These are phyloP conservation scores for Climacteris rufus DNA, from an alignment of 2,113 vertebrate genomes.

Conservation along the genomic window DNA sequence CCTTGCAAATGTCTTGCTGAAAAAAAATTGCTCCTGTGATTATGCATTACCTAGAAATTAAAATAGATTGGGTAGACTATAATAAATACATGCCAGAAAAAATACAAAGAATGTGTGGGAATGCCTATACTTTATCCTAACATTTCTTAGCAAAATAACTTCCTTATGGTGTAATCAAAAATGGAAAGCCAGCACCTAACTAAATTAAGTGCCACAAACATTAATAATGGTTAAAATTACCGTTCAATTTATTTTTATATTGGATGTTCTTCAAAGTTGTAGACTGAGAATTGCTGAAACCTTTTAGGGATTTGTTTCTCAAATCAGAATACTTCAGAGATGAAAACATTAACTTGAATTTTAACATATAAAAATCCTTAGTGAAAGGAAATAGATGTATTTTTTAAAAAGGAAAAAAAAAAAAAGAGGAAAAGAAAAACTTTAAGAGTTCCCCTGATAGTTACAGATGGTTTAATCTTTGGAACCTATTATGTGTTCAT, in stretches of 20 bases:
- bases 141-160: constrained; percentile 34
- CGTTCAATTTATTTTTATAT: constrained; percentile 11
- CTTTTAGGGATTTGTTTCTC: neutral
- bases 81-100: constrained; percentile 23
- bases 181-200: constrained; percentile 1
- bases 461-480: constrained; percentile 75
- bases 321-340: neutral
- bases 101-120: constrained; percentile 38
- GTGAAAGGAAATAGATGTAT: neutral
- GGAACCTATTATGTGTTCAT: constrained; percentile 67
- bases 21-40: neutral
- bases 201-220: neutral
- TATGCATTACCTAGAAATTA: neutral
- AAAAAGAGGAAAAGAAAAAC: neutral
- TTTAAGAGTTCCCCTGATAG: constrained; percentile 68
- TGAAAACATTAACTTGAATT: neutral
- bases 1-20: neutral
- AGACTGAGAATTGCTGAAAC: neutral
- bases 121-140: constrained; percentile 29
- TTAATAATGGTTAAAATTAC: constrained; percentile 30
- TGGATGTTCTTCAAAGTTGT: constrained; percentile 2
- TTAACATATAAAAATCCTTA: constrained; percentile 21
- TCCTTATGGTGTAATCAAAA: constrained; percentile 47
- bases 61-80: neutral
- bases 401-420: neutral